Evolutionary conservation across 2,888 invertebrate genomes (phyloP).

Genomic region (Euzetes globulus): DNA sequence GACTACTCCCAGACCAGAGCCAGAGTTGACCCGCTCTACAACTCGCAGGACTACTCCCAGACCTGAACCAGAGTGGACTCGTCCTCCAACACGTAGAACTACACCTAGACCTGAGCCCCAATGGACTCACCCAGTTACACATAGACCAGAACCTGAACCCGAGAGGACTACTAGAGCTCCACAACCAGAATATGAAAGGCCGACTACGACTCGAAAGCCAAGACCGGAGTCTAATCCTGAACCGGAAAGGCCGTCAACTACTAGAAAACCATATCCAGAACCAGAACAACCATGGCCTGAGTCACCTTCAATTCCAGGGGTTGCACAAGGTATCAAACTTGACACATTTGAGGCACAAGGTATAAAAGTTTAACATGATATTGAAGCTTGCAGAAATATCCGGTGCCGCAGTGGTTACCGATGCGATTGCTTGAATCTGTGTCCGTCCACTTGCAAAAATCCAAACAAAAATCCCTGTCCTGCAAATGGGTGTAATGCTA

Average conservation of each 20-base stretch:
- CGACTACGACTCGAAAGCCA: background rate
- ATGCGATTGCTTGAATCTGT: background rate
- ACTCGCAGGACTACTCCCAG: background rate
- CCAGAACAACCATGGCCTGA: background rate
- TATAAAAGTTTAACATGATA: background rate
- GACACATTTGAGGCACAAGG: too few relatives aligned
- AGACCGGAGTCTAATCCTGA: background rate
- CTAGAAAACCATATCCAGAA: background rate
- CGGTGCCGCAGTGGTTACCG: background rate
- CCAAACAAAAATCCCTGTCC: background rate
- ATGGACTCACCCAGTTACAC: background rate
- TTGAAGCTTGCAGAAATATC: background rate
- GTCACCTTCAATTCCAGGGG: too few relatives aligned
- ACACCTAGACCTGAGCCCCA: background rate
- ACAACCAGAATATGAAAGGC: background rate
- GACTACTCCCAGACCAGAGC: background rate
- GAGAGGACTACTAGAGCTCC: background rate
- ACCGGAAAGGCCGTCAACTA: background rate
- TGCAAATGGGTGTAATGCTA: background rate
- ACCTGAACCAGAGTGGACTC: background rate
- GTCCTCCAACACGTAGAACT: background rate
- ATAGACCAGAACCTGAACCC: background rate
- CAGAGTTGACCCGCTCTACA: background rate
- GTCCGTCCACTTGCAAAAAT: background rate
- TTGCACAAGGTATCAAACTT: background rate